Base-by-base conservation (phyloP, 2,797 vertebrate species). In the Malacoctenus gilli region DNA sequence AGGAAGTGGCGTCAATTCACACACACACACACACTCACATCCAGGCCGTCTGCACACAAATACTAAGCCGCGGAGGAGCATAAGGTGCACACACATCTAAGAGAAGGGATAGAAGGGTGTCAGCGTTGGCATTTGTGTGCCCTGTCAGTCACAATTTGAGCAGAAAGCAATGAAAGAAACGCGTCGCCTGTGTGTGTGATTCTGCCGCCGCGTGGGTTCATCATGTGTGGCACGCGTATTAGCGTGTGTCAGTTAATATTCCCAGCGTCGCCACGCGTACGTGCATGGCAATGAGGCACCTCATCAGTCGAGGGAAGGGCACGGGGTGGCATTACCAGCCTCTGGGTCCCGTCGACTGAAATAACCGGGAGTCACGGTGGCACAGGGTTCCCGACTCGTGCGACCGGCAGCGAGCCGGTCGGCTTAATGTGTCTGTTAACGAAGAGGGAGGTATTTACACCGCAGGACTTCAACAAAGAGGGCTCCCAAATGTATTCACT, bases 1-100 rank as follows among this genome's bases (percentile, higher is more conserved):
- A 66, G 52, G 55, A 74, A 75, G 68, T 62, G 8, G 54, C 58
- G 69, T 53, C 78, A 69, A 75, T 41, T 64, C 18, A 59, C 58
- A 44, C 63, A 53, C 57, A 40, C 25, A 23, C 30, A 56, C n/a
- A n/a, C n/a, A n/a, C 23, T 8, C 1, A n/a, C n/a, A n/a, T n/a
- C n/a, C n/a, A n/a, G n/a, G 9, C 4, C 1, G 44, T 11, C 35
- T 21, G 35, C 51, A 37, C 64, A 60, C 59, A 67, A 72, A 71
- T 39, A 70, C 43, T 43, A 57, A 70, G 46, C 60, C 55, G 61
- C 12, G 36, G 49, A 47, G 35, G 25, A 68, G 51, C 48, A 12
- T n/a, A 4, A 51, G 63, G 56, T 71, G 59, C 67, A 68, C 52
- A 60, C 52, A 71, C 51, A 65, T 66, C 50, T 56, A 48, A 70